Base-by-base conservation (phyloP, 2,113 vertebrate genomes). In the Corythornis vintsioides region DNA sequence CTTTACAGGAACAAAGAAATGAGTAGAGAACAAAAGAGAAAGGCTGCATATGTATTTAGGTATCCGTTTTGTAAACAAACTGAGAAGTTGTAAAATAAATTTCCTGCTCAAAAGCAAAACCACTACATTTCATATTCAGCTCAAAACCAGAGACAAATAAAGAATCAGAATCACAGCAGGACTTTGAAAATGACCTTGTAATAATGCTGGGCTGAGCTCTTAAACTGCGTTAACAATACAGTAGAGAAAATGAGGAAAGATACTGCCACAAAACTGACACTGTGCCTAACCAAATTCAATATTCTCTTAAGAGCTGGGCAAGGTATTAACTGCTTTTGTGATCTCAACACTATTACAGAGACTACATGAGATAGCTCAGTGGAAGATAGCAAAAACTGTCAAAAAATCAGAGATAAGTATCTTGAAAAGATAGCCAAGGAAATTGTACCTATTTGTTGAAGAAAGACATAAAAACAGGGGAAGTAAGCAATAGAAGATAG, bases 111-210 rank as follows among this genome's bases (percentile, higher is more conserved):
- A 82, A 96, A 97, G 95, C 18, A 56, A 86, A 96, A 89, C 57
- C 40, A 93, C 87, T 94, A 79, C 71, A 96, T 96, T 96, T 96
- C 83, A 92, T 77, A 96, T 96, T 97, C 96, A 78, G 91, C 76
- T 93, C 60, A 96, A 95, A 97, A 85, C 22, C 28, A 81, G 88
- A 96, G 89, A 95, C 70, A 97, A 90, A 96, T 79, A 93, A 97
- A 93, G 93, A 87, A 94, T 95, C 61, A 82, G 87, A 97, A 96
- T 94, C 93, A 94, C 67, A 93, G 92, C 83, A 96, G 92, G 94
- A 93, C 69, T 95, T 87, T 81, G 83, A 97, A 95, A 97, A 94
- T 95, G 93, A 97, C 96, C 95, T 97, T 97, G 97, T 52, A 88
- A 94, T 90, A 97, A 96, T n/a, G 81, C 64, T 89, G 90, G 91